Evolutionary conservation across 2,797 vertebrate genomes (phyloP).

Genomic region (Borostomias antarcticus): DNA sequence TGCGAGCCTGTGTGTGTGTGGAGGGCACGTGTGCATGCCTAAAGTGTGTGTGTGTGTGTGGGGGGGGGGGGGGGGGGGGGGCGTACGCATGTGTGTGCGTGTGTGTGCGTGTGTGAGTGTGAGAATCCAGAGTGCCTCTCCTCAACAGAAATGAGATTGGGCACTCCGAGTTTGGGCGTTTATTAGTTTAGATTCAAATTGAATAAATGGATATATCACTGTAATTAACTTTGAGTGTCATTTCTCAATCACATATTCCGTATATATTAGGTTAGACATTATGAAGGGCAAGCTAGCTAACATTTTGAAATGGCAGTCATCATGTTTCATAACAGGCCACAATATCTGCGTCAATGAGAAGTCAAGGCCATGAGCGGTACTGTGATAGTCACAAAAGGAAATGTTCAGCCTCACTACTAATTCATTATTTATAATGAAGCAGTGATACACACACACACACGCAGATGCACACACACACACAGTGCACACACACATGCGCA

Average conservation of each 20-base stretch:
- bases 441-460: not conserved
- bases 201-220: not conserved
- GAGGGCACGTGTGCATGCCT: too few species aligned
- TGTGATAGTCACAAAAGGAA: not conserved
- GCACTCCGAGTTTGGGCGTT: constrained; percentile 7
- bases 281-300: constrained; percentile 16
- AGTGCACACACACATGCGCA: not conserved
- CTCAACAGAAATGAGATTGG: not conserved
- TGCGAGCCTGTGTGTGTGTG: not conserved
- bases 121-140: not conserved
- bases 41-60: too few species aligned
- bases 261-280: constrained; percentile 8
- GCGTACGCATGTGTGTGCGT: not conserved
- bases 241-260: constrained; percentile 8
- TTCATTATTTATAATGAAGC: constrained; percentile 8
- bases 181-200: constrained; percentile 4
- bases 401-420: not conserved
- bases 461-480: not conserved
- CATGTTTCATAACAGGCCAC: not conserved
- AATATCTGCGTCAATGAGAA: not conserved
- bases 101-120: not conserved
- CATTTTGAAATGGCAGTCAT: constrained; percentile 15
- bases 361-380: not conserved
- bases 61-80: too few species aligned
- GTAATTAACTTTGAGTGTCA: constrained; percentile 10